Conservation (phyloP, 2,888 invertebrate species). For the Lochmaea crataegi region DNA sequence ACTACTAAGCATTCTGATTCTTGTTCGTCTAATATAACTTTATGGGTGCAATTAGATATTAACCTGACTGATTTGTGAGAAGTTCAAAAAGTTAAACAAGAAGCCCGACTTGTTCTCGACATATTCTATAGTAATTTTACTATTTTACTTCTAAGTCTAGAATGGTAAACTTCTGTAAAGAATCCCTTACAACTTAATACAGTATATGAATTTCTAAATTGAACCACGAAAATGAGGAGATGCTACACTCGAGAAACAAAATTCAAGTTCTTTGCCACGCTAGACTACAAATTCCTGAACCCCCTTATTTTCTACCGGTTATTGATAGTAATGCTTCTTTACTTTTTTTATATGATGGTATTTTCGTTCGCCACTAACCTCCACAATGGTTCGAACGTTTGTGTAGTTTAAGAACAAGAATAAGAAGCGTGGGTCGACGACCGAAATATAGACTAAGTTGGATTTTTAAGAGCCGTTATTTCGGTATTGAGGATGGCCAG, state of each 20-base stretch:
- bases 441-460: slow-evolving; percentile 61
- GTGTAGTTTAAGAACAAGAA: slow-evolving; percentile 32
- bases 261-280: background rate
- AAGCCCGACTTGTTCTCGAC: too few species aligned
- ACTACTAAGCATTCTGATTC: too few species aligned
- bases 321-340: background rate
- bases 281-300: background rate
- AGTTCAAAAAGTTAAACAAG: too few species aligned
- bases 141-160: too few species aligned
- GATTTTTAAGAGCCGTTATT: slow-evolving; percentile 61
- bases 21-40: too few species aligned
- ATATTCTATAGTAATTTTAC: too few species aligned
- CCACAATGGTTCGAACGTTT: slow-evolving; percentile 31
- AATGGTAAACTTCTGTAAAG: too few species aligned
- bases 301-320: background rate
- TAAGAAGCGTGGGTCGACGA: slow-evolving; percentile 55
- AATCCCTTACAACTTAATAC: too few species aligned
- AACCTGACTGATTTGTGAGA: too few species aligned
- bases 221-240: too few species aligned
- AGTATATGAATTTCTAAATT: too few species aligned
- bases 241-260: background rate
- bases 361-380: slow-evolving; percentile 34
- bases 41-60: too few species aligned
- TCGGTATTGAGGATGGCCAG: slow-evolving; percentile 55
- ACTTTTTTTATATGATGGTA: slow-evolving; percentile 13